Evolutionary conservation across 64 coral and sea anemone genomes (phyloP), one percentile per base, ranked within the genome.

Genomic region (Hydrozoanthus tunicans): DNA sequence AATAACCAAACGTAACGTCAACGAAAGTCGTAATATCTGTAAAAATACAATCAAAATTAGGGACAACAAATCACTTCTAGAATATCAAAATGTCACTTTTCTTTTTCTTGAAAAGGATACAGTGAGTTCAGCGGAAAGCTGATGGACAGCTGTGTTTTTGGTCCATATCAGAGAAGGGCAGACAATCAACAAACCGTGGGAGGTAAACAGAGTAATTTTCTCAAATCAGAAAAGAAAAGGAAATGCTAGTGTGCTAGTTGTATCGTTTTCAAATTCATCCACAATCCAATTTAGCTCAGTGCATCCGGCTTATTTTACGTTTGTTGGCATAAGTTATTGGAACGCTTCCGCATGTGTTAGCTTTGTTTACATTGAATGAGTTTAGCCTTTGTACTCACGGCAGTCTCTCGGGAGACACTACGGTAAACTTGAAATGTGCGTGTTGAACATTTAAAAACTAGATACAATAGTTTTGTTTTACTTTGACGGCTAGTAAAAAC

Each of bases 381-480:
- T 64, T 8, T 62, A 12, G 13, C 61, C 27, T 14, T 82, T 82
- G 59, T 82, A 17, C 12, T 15, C 61, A 5, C 65, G 12, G 26
- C 32, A 65, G 80, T 82, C 65, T 82, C 80, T 53, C 9, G 60
- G 80, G 80, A 82, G 3, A 81, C 79, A 27, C 23, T 27, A 4
- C 6, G 79, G 6, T 17, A 5, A 13, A 27, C 14, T 7, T 82
- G 58, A 82, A 82, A 65, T 82, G 80, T 82, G 23, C 7, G 27
- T 10, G 59, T 65, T 82, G 13, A 65, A 17, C n/a, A 64, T 25
- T 0, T 59, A 82, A 25, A 13, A 66, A 32, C 27, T 63, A 51
- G 27, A 51, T 65, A 82, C 80, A 82, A 76, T 76, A 82, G 61
- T 2, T 82, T 64, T 82, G 12, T 65, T 66, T 82, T 62, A 82